phyloP scores from a whole-genome alignment of 2,888 invertebrate species.

The Tuberolachnus salignus region DNA sequence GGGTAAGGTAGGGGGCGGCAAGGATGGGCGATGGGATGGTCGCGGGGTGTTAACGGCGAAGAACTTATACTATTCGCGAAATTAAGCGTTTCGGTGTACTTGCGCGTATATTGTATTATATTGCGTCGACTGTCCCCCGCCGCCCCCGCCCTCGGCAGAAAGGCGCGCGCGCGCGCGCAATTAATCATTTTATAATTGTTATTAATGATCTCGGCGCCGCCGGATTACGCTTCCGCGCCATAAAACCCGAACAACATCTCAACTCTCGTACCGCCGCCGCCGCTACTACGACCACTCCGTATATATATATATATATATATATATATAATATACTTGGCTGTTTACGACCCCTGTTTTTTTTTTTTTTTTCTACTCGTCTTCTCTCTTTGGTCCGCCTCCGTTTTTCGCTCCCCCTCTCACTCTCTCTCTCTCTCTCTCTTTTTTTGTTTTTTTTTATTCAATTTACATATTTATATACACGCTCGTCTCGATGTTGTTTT shows the following conservation, averaged over 20 bases:
- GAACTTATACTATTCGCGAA: constrained; percentile 31
- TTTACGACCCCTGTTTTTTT: constrained; percentile 45
- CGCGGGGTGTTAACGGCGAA: neutral
- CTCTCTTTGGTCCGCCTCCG: too few relatives aligned
- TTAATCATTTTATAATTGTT: constrained; percentile 57
- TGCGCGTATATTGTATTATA: constrained; percentile 10
- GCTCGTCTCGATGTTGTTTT: constrained; percentile 20
- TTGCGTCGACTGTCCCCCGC: neutral
- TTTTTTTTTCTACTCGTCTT: neutral
- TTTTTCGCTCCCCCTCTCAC: neutral
- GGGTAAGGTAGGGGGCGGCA: neutral
- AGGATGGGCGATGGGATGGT: neutral
- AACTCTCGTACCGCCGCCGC: constrained; percentile 28
- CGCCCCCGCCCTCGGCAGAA: constrained; percentile 29
- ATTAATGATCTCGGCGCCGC: constrained; percentile 57
- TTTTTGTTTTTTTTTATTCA: neutral
- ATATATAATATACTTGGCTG: constrained; percentile 20
- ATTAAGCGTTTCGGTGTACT: constrained; percentile 43
- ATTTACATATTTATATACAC: neutral
- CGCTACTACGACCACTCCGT: too few relatives aligned
- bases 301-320: too few relatives aligned
- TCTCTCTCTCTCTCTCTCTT: neutral
- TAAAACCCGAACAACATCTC: constrained; percentile 58
- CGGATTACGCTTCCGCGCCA: constrained; percentile 54
- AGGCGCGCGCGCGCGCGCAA: constrained; percentile 16